Conservation (phyloP, 2,113 vertebrate species). For the Raja brachyura region DNA sequence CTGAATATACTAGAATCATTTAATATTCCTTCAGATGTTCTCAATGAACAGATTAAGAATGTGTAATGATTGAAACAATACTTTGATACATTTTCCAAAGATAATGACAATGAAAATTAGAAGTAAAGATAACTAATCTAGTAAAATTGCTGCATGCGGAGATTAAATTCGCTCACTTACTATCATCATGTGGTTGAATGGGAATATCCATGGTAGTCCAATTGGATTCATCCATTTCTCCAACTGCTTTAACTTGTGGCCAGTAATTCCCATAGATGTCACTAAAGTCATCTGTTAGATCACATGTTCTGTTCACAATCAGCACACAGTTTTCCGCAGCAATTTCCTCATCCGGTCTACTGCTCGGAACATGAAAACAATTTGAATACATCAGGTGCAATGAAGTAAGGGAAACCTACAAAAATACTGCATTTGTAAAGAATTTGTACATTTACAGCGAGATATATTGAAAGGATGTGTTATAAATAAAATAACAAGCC, state of each 20-base stretch:
- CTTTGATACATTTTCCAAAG: neutral
- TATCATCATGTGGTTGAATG: neutral
- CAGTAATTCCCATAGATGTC: neutral
- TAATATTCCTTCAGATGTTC: too few species aligned
- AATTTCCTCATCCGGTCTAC: neutral
- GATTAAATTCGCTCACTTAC: neutral
- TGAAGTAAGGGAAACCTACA: neutral
- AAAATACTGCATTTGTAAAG: neutral
- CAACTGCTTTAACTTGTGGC: neutral
- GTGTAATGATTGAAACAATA: neutral
- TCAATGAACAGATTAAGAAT: neutral
- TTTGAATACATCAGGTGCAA: neutral
- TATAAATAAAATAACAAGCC: too few species aligned
- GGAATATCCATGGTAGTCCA: neutral
- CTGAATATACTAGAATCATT: neutral
- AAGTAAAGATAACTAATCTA: neutral
- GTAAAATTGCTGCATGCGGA: neutral
- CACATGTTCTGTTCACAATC: neutral
- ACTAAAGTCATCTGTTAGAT: constrained; percentile 14
- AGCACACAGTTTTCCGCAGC: neutral
- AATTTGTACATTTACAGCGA: neutral
- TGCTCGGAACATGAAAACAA: neutral
- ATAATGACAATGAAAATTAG: neutral
- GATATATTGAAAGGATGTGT: too few species aligned
- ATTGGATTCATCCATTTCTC: constrained; percentile 4